Evolutionary conservation across 2,797 vertebrate genomes (phyloP).

Genomic region (Numenius phaeopus): DNA sequence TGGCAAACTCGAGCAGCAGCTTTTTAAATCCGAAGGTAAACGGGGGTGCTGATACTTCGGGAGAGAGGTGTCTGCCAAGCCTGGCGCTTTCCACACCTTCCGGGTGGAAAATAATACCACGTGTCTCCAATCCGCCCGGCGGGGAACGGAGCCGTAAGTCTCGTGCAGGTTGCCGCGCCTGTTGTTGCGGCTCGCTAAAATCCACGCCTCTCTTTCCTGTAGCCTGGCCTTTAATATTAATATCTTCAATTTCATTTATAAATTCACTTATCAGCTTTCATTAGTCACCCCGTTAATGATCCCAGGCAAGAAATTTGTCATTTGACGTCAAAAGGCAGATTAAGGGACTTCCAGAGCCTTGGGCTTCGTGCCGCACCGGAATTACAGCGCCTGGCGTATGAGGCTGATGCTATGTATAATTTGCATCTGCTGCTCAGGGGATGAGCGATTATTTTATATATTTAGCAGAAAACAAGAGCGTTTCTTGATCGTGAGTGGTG

Average conservation of each 20-base stretch:
- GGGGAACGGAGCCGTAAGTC: constrained; percentile 22
- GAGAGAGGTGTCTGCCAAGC: constrained; percentile 8
- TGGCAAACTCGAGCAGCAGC: background rate
- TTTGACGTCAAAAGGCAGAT: constrained; percentile 60
- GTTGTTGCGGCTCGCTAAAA: constrained; percentile 45
- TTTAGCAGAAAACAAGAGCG: constrained; percentile 64
- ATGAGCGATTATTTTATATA: constrained; percentile 54
- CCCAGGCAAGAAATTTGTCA: constrained; percentile 50
- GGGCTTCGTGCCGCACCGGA: constrained; percentile 17
- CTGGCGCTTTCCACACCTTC: background rate
- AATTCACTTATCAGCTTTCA: constrained; percentile 58
- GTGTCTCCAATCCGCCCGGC: background rate
- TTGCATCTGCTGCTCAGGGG: constrained; percentile 38
- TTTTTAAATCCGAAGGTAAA: background rate
- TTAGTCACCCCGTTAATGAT: constrained; percentile 58
- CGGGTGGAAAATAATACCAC: background rate
- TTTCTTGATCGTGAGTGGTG: constrained; percentile 13
- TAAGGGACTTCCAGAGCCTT: constrained; percentile 30
- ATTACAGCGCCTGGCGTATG: background rate
- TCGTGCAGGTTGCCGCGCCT: background rate
- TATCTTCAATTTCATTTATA: constrained; percentile 62
- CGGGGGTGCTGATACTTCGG: background rate
- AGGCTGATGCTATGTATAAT: constrained; percentile 34
- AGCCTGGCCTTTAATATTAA: constrained; percentile 42
- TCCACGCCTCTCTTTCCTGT: background rate